Evolutionary conservation across 2,113 vertebrate species (phyloP).

Genomic region (Cacatua alba): DNA sequence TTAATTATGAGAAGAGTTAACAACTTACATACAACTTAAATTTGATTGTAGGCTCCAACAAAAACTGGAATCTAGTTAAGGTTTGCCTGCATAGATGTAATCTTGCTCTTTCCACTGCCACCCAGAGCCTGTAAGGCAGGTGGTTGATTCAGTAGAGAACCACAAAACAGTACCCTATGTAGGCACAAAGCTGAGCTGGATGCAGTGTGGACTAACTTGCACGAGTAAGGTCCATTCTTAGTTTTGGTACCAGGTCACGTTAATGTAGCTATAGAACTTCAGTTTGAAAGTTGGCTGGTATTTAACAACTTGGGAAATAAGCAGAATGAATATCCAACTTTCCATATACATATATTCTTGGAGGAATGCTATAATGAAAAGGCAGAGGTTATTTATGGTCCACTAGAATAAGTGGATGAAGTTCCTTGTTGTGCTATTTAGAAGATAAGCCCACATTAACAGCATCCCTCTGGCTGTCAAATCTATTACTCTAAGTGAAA

Average conservation of each 20-base stretch:
- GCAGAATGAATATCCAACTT: not conserved
- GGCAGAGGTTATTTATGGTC: not conserved
- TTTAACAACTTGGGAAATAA: not conserved
- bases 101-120: not conserved
- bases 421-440: not conserved
- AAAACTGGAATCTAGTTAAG: not conserved
- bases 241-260: not conserved
- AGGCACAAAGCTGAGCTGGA: not conserved
- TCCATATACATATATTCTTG: accelerated
- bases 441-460: not conserved
- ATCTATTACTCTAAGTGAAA: not conserved
- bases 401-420: not conserved
- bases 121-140: not conserved
- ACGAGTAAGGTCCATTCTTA: not conserved
- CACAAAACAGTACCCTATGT: accelerated
- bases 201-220: not conserved
- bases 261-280: not conserved
- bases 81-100: not conserved
- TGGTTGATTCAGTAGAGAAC: not conserved
- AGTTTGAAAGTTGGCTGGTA: not conserved
- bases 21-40: not conserved
- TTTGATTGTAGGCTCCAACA: not conserved
- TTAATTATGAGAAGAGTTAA: not conserved
- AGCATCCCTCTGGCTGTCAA: not conserved
- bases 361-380: not conserved